Percentiles rank a stretch among this genome's conserved stretches.
Conservation (phyloP, 1,140 invertebrate genomes). For the Bombyx mandarina region DNA sequence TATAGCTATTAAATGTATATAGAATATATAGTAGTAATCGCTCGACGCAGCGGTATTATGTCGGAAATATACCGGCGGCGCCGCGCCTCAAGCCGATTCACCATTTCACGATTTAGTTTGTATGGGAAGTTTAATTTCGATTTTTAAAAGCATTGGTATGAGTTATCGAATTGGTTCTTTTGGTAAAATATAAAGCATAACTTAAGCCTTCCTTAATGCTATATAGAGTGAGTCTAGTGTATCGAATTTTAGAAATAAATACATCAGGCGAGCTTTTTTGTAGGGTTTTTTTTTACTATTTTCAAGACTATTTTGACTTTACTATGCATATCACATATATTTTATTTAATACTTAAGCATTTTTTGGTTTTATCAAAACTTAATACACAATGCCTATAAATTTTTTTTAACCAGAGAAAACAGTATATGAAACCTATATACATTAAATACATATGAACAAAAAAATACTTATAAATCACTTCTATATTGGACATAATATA, state of each 20-base stretch:
- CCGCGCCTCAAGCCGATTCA: slow-evolving; percentile 61
- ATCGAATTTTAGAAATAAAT: slow-evolving; percentile 33
- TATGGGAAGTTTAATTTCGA: slow-evolving; percentile 64
- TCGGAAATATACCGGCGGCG: slow-evolving; percentile 69
- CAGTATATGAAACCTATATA: no score
- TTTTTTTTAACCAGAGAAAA: no score
- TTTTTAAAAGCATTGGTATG: slow-evolving; percentile 56
- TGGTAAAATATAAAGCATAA: slow-evolving; percentile 56
- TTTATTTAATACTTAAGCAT: no score
- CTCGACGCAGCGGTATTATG: slow-evolving; percentile 72
- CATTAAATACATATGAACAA: no score
- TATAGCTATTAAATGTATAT: slow-evolving; percentile 72
- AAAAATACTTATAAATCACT: no score
- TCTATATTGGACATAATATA: no score
- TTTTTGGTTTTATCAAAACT: no score
- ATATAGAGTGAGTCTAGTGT: slow-evolving; percentile 42
- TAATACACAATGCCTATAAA: no score
- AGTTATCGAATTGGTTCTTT: slow-evolving; percentile 51
- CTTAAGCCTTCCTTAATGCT: slow-evolving; percentile 55
- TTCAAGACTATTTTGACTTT: no score
- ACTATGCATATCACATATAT: no score
- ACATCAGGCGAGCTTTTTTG: slow-evolving; percentile 11
- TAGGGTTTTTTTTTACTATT: slow-evolving; percentile 5
- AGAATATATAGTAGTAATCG: slow-evolving; percentile 72
- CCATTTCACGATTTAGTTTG: slow-evolving; percentile 65